Evolutionary conservation across 37 sponge, comb jelly and placozoan species (phyloP).

Genomic region (Ephydatia muelleri): DNA sequence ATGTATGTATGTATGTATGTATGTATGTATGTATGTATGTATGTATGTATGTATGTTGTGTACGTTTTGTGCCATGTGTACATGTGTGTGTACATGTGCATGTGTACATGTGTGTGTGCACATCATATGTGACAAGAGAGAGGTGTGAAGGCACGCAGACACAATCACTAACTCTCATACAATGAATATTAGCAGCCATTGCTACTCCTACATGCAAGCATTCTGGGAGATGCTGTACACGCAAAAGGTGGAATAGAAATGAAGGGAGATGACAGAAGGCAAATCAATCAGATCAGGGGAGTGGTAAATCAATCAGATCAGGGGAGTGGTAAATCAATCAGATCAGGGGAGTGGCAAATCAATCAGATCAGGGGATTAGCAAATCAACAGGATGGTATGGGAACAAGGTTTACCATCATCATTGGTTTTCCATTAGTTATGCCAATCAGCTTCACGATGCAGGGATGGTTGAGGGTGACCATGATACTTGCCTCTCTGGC

Average conservation of each 20-base stretch:
- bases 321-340: neutral
- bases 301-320: neutral
- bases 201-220: too few species aligned
- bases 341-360: neutral
- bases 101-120: too few species aligned
- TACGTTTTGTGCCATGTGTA: too few species aligned
- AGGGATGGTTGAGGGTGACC: conserved; percentile 83
- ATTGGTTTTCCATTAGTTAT: conserved; percentile 70
- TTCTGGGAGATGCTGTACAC: neutral
- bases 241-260: neutral
- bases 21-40: too few species aligned
- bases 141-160: too few species aligned
- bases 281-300: neutral
- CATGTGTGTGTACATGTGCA: too few species aligned
- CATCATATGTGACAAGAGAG: too few species aligned
- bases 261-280: neutral
- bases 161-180: too few species aligned
- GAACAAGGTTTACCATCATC: conserved; percentile 71
- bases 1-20: too few species aligned
- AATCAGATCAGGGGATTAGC: neutral
- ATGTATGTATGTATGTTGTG: too few species aligned
- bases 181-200: too few species aligned
- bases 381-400: neutral
- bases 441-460: conserved; percentile 93
- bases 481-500: conserved; percentile 91